phyloP scores from a whole-genome alignment of 2,797 vertebrate species.

The Kryptolebias ocellatus region DNA sequence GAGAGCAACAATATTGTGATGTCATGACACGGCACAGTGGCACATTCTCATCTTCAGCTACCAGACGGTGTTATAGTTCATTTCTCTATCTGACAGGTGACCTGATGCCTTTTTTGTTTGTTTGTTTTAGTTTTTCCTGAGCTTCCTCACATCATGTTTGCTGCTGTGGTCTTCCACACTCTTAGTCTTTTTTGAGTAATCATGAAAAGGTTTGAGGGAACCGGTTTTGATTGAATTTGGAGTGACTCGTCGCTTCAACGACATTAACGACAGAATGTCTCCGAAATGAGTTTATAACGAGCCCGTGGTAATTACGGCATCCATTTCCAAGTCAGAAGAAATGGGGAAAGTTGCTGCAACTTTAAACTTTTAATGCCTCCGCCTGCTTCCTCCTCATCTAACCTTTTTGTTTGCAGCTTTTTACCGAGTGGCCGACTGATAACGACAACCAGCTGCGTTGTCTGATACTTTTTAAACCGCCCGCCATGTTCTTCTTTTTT shows the following conservation, averaged over 20 bases:
- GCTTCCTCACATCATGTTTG: conserved; percentile 21
- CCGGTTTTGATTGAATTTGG: conserved; percentile 30
- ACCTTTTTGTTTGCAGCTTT: conserved; percentile 1
- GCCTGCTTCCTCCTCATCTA: background rate
- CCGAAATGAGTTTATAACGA: conserved; percentile 10
- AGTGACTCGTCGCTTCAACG: conserved; percentile 26
- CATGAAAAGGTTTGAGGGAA: conserved; percentile 19
- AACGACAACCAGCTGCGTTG: conserved; percentile 47
- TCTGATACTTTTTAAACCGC: conserved; percentile 31
- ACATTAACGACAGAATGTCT: conserved; percentile 24
- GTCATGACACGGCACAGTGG: conserved; percentile 27
- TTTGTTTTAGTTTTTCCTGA: conserved; percentile 9
- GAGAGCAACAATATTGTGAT: conserved; percentile 8
- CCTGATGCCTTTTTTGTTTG: conserved; percentile 18
- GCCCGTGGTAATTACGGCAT: conserved; percentile 5
- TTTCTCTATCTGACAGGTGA: background rate
- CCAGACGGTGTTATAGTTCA: conserved; percentile 18
- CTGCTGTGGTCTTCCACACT: conserved; percentile 14
- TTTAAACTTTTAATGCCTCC: conserved; percentile 20
- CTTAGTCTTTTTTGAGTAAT: conserved; percentile 35
- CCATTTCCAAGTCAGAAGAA: conserved; percentile 5
- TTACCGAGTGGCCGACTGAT: conserved; percentile 31
- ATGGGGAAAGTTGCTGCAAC: conserved; percentile 10
- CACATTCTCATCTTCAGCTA: conserved; percentile 12
- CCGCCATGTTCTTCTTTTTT: conserved; percentile 11